Conservation (phyloP, 2,797 vertebrate genomes). For the Natrix natrix region DNA sequence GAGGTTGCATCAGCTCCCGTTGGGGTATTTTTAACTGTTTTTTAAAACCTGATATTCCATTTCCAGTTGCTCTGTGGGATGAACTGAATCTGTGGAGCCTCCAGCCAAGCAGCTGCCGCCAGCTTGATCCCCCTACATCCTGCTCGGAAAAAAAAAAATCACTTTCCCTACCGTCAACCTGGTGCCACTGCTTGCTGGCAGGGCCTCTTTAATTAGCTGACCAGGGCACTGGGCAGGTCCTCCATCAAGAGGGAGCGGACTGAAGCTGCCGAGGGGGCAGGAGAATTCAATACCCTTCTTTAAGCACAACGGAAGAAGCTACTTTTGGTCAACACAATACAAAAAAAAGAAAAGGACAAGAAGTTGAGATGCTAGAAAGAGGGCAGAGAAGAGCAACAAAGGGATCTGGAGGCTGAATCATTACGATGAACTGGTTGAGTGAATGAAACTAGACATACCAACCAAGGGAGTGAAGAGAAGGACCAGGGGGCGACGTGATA, state of each 20-base stretch:
- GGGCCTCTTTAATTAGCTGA: constrained; percentile 61
- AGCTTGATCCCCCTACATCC: constrained; percentile 65
- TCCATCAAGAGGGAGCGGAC: constrained; percentile 50
- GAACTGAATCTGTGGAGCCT: constrained; percentile 53
- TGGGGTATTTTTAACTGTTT: constrained; percentile 54
- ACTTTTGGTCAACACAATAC: neutral
- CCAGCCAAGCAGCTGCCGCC: constrained; percentile 71
- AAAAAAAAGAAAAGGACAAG: neutral
- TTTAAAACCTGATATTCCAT: constrained; percentile 65
- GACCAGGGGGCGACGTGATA: neutral
- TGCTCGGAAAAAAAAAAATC: constrained; percentile 67
- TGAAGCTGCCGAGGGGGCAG: neutral
- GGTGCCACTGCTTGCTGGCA: constrained; percentile 65
- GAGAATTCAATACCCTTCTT: neutral
- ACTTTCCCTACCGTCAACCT: constrained; percentile 59
- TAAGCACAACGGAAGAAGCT: accelerated
- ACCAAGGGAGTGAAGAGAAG: neutral
- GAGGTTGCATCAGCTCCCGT: constrained; percentile 64
- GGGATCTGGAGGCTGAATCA: neutral
- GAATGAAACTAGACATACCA: neutral
- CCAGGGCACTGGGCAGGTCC: constrained; percentile 12
- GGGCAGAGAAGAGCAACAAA: neutral
- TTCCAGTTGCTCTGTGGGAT: constrained; percentile 61
- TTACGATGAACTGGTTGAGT: neutral
- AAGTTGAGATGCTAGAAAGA: neutral